These are phyloP conservation scores for Holocentrus rufus DNA, from an alignment of 2,797 vertebrate genomes.

Conservation along the genomic window DNA sequence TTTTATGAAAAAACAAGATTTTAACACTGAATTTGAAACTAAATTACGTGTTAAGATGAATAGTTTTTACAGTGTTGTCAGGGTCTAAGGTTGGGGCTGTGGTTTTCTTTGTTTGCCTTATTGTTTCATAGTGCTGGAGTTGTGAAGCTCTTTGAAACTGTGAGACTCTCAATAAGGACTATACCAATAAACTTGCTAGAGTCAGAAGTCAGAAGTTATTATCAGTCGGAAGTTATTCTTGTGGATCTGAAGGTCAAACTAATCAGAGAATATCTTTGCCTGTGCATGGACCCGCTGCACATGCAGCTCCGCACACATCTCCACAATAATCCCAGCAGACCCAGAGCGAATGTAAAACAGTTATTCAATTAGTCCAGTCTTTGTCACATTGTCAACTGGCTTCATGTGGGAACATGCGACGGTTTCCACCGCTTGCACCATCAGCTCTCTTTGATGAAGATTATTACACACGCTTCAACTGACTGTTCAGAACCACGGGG, in stretches of 20 bases:
- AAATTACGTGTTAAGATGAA: no score
- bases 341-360: background rate
- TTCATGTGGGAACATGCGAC: background rate
- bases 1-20: no score
- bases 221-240: no score
- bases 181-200: background rate
- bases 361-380: conserved; percentile 11
- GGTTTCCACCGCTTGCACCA: background rate
- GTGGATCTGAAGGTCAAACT: background rate
- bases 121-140: background rate
- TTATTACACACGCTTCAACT: background rate
- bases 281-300: background rate
- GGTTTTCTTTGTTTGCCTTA: background rate
- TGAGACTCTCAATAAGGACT: background rate
- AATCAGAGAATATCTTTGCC: background rate
- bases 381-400: conserved; percentile 20
- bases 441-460: background rate
- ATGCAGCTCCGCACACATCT: background rate
- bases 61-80: no score
- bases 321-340: background rate
- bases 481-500: conserved; percentile 2
- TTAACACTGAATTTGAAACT: no score
- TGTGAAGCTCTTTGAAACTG: background rate
- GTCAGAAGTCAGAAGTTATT: no score
- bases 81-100: background rate